A percentile compares a stretch with the other conserved stretches of the same genome.
phyloP scores from a whole-genome alignment of 2,113 vertebrate species.

The Genyomyrus donnyi region DNA sequence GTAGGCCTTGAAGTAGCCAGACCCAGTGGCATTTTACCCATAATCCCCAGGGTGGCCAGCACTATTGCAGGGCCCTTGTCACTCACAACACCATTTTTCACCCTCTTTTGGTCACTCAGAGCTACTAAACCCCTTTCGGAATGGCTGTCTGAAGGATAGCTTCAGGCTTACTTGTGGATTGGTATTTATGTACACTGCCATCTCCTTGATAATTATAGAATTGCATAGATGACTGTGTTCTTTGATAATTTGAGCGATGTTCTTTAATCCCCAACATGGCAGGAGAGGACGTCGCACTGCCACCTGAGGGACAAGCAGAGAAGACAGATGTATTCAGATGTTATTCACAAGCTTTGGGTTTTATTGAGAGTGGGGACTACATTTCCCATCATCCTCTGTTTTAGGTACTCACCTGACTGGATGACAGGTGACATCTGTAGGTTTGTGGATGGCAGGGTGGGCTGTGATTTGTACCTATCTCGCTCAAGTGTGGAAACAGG shows the following conservation, averaged over 20 bases:
- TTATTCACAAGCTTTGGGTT: conserved; percentile 22
- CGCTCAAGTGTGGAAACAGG: conserved; percentile 90
- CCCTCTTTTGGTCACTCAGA: neutral
- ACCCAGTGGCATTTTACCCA: conserved; percentile 42
- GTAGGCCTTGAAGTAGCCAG: conserved; percentile 38
- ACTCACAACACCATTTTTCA: neutral
- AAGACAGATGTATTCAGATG: neutral
- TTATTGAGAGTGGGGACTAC: neutral
- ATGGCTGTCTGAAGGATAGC: neutral
- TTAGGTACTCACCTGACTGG: conserved; percentile 73
- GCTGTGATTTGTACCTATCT: conserved; percentile 90
- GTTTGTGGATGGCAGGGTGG: conserved; percentile 77
- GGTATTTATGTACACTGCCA: conserved; percentile 74
- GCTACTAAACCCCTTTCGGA: neutral
- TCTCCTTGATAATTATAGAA: conserved; percentile 92
- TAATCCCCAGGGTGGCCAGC: neutral
- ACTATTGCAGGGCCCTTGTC: neutral
- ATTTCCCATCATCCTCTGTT: conserved; percentile 4
- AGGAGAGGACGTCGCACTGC: conserved; percentile 91
- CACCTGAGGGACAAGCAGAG: conserved; percentile 59
- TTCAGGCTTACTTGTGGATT: conserved; percentile 74
- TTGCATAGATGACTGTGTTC: conserved; percentile 88
- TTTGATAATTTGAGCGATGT: conserved; percentile 81
- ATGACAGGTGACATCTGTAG: conserved; percentile 90
- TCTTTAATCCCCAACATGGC: conserved; percentile 86